A percentile compares a stretch with the other conserved stretches of the same genome.
These are phyloP conservation scores for Sitophilus oryzae DNA, from an alignment of 1,140 invertebrate species.

Conservation along the genomic window DNA sequence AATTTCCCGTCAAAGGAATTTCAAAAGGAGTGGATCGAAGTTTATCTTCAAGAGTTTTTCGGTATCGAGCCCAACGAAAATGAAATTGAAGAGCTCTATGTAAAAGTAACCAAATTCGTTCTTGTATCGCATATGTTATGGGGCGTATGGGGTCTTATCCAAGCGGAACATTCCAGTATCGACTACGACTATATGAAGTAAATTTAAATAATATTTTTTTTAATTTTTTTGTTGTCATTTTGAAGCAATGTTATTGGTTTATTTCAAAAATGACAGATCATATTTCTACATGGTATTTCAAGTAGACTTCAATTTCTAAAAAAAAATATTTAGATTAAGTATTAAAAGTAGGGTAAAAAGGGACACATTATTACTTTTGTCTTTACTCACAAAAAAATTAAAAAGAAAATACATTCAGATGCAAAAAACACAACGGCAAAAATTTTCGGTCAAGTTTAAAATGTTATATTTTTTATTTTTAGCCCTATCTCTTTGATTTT, in stretches of 20 bases:
- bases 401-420: too few relatives aligned
- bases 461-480: too few relatives aligned
- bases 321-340: not conserved
- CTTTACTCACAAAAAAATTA: too few relatives aligned
- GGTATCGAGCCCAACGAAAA: constrained; percentile 40
- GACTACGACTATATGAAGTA: constrained; percentile 92
- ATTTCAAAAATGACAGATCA: too few relatives aligned
- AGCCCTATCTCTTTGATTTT: too few relatives aligned
- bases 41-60: constrained; percentile 65
- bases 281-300: not conserved
- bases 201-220: constrained; percentile 38
- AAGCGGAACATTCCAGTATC: constrained; percentile 83
- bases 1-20: constrained; percentile 75
- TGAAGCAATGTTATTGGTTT: too few relatives aligned
- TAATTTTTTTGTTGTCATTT: not conserved
- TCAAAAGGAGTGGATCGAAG: constrained; percentile 74
- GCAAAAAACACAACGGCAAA: too few relatives aligned
- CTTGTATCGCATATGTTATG: constrained; percentile 84
- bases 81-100: constrained; percentile 65
- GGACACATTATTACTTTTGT: too few relatives aligned
- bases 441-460: too few relatives aligned
- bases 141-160: constrained; percentile 89
- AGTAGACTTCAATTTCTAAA: too few relatives aligned
- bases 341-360: too few relatives aligned
- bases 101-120: constrained; percentile 74